phyloP scores from a whole-genome alignment of 1,140 invertebrate species.

The Magallana gigas region DNA sequence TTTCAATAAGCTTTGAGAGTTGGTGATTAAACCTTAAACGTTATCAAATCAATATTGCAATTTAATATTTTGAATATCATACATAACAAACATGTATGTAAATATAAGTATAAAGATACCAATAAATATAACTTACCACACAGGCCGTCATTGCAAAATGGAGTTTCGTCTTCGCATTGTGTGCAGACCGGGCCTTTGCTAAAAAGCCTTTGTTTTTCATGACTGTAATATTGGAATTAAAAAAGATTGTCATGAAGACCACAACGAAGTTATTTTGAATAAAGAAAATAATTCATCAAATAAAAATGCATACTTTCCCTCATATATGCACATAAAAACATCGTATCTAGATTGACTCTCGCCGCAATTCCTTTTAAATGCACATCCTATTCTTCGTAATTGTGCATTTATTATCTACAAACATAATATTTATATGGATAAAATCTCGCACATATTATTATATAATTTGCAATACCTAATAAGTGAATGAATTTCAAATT shows the following conservation, averaged over 20 bases:
- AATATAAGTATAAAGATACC: too few species aligned
- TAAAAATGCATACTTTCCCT: neutral
- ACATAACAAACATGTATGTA: too few species aligned
- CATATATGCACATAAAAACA: neutral
- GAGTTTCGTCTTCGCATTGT: neutral
- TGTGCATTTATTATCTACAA: constrained; percentile 13
- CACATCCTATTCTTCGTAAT: neutral
- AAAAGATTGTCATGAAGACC: neutral
- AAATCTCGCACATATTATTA: too few species aligned
- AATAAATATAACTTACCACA: neutral
- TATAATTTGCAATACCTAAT: too few species aligned
- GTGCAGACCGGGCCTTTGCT: neutral
- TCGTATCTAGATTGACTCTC: neutral
- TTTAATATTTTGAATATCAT: too few species aligned
- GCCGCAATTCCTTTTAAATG: constrained; percentile 2
- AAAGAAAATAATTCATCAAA: neutral
- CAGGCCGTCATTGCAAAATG: constrained; percentile 5
- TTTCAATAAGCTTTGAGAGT: too few species aligned
- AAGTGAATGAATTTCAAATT: too few species aligned
- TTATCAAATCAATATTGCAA: too few species aligned
- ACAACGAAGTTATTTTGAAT: neutral
- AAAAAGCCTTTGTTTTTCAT: neutral
- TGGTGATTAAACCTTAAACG: too few species aligned
- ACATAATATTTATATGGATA: neutral
- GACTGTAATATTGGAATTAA: neutral